phyloP scores from a whole-genome alignment of 2,888 invertebrate species.

The Amaurobius ferox region DNA sequence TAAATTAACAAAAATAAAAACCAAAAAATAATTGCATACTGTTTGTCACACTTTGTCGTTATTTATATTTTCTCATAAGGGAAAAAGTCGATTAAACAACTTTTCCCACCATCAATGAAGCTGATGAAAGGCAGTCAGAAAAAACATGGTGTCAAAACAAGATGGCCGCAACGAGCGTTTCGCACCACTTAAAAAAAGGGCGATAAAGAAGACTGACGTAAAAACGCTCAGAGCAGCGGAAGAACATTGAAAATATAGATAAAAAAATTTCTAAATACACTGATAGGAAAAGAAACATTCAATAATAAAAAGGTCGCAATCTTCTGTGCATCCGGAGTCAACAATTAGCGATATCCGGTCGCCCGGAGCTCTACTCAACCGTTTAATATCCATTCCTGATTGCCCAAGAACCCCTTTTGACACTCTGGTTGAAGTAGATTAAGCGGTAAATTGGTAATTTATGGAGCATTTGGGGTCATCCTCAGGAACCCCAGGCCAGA shows the following conservation, averaged over 20 bases:
- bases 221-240: constrained; percentile 53
- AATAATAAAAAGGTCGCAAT: constrained; percentile 10
- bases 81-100: too few species aligned
- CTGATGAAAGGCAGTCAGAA: background rate
- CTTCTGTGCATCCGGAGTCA: constrained; percentile 56
- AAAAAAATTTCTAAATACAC: background rate
- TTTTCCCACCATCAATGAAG: background rate
- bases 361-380: constrained; percentile 39
- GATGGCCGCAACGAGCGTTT: constrained; percentile 7
- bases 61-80: too few species aligned
- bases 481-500: too few species aligned
- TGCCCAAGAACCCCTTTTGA: constrained; percentile 40
- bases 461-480: background rate
- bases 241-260: constrained; percentile 2
- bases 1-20: too few species aligned
- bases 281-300: constrained; percentile 5
- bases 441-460: constrained; percentile 16
- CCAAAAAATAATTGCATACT: too few species aligned
- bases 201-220: background rate
- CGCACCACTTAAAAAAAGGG: background rate
- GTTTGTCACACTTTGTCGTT: too few species aligned
- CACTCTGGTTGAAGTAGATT: constrained; percentile 13
- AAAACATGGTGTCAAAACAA: background rate
- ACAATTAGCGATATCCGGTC: constrained; percentile 68
- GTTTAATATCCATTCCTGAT: constrained; percentile 22